Base-by-base conservation (phyloP, 2,888 invertebrate species). In the Drosophila kanekoi region DNA sequence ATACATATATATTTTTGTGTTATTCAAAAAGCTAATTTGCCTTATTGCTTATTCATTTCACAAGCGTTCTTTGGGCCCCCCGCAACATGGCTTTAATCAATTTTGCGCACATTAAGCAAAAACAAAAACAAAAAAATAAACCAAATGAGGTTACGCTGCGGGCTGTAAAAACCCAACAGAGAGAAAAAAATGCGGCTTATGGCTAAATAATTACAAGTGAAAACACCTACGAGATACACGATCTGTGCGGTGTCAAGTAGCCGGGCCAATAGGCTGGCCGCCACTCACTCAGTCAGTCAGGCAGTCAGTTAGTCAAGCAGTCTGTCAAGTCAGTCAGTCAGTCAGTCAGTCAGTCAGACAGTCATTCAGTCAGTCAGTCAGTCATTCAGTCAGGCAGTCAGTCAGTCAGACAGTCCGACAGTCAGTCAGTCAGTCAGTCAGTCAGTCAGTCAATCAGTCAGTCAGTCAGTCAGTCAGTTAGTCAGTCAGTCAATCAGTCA, bases 161-260 rank as follows among this genome's bases (percentile, higher is more conserved):
- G 63, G 53, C 56, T 32, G 40, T 59, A 54, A 56, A 66, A 57
- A 44, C 40, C 40, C 56, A 76, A 45, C 58, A 37, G n/a, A 37
- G n/a, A 3, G 38, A 52, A 40, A 52, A 40, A 40, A 49, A 47
- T 44, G 47, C 48, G 48, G 52, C 67, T 83, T 88, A 83, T 83
- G 89, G 80, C 37, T 88, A 88, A 86, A 88, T 83, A 88, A 83
- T 86, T 88, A 88, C 89, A 77, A 82, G 75, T 78, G 75, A 79
- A 86, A 82, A 88, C 83, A 83, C 89, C 83, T 83, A 83, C 83
- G 72, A 82, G 70, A 65, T 62, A 64, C 76, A 76, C 74, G 79
- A 78, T 78, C 54, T 59, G 47, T 59, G 60, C 41, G 77, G 62
- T 61, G 76, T 72, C 77, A 75, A 76, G 79, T 79, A 67, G 77